Evolutionary conservation across 92 coral and sea anemone genomes (phyloP).

Genomic region (Zoanthus sansibaricus): DNA sequence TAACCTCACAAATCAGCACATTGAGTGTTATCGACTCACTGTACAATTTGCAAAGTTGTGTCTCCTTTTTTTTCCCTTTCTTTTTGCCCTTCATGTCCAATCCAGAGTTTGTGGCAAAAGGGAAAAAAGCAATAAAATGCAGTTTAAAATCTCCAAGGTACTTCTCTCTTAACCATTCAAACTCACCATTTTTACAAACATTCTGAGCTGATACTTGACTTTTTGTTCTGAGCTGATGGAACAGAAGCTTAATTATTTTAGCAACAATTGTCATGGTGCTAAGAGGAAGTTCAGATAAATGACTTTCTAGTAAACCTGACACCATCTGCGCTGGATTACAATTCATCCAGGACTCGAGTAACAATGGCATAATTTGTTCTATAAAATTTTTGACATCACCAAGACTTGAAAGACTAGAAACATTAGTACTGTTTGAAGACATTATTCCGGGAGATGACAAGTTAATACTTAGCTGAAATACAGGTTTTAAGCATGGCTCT

Average conservation of each 20-base stretch:
- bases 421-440: background rate
- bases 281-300: constrained; percentile 51
- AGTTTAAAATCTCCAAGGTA: constrained; percentile 71
- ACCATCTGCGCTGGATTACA: constrained; percentile 86
- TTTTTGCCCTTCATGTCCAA: constrained; percentile 54
- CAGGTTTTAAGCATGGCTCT: constrained; percentile 55
- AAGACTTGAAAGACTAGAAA: constrained; percentile 50
- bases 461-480: constrained; percentile 33
- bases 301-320: constrained; percentile 71
- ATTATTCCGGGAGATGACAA: background rate
- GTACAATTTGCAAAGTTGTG: constrained; percentile 15
- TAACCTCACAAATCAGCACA: constrained; percentile 76
- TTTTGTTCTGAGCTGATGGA: constrained; percentile 50
- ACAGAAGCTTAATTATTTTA: constrained; percentile 72
- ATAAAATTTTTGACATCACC: constrained; percentile 61
- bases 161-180: constrained; percentile 39
- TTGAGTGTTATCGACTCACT: constrained; percentile 52
- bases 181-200: background rate
- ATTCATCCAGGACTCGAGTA: constrained; percentile 94
- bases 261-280: constrained; percentile 74
- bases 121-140: constrained; percentile 85
- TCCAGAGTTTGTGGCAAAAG: constrained; percentile 51
- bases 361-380: constrained; percentile 74
- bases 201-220: constrained; percentile 12
- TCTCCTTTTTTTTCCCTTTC: constrained; percentile 51